Conservation (phyloP, 2,797 vertebrate genomes). For the Malacoraja senta region DNA sequence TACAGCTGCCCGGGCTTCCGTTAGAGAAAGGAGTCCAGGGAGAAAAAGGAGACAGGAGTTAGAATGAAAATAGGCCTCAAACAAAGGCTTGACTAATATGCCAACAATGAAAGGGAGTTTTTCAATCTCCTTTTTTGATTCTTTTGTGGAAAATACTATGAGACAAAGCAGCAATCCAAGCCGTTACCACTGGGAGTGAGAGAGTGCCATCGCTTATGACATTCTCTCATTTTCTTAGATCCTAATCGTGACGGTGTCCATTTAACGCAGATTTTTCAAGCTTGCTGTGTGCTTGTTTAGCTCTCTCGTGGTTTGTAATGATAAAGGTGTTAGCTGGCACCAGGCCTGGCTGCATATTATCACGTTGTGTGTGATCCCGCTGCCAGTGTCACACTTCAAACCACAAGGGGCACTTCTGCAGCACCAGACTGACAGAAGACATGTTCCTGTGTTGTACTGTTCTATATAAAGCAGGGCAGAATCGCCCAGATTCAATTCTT, state of each 20-base stretch:
- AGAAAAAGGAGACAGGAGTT: slow-evolving; percentile 21
- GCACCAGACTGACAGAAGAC: neutral
- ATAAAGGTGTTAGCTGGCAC: neutral
- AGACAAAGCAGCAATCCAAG: slow-evolving; percentile 20
- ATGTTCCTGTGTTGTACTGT: too few species aligned
- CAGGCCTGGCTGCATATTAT: neutral
- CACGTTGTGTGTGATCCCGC: neutral
- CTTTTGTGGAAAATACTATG: neutral
- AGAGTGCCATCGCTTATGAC: neutral
- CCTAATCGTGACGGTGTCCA: neutral
- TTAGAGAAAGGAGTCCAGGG: neutral
- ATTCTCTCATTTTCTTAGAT: neutral
- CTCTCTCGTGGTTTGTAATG: neutral
- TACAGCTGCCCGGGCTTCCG: slow-evolving; percentile 1
- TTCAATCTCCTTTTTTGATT: slow-evolving; percentile 35
- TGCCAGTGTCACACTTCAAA: neutral
- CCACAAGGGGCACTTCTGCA: neutral
- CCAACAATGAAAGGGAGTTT: slow-evolving; percentile 35
- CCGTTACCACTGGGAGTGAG: neutral
- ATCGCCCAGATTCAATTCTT: neutral
- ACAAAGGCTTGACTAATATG: slow-evolving; percentile 29
- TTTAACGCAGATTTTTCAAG: neutral
- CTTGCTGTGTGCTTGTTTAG: neutral
- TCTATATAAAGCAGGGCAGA: neutral
- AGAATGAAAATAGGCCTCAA: neutral